Percentiles rank a stretch among this genome's conserved stretches.
Conservation (phyloP, 1,140 invertebrate genomes). For the Lordiphosa stackelbergi region DNA sequence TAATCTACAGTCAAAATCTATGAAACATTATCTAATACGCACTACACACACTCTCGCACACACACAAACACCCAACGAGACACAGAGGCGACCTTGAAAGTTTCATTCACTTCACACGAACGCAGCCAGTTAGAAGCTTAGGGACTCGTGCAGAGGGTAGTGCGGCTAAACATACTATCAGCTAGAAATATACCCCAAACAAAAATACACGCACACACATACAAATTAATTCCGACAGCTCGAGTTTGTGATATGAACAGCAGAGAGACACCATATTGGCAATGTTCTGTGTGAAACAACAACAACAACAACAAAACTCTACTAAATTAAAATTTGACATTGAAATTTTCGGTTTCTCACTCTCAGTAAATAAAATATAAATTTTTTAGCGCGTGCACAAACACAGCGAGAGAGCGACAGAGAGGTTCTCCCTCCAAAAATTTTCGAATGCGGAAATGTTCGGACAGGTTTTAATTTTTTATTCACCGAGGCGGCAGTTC, state of each 20-base stretch:
- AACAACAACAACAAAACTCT: constrained; percentile 22
- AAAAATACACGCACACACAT: constrained; percentile 30
- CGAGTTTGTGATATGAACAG: constrained; percentile 19
- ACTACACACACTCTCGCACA: constrained; percentile 35
- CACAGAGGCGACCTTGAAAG: constrained; percentile 61
- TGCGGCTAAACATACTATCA: constrained; percentile 44
- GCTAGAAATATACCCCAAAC: constrained; percentile 63
- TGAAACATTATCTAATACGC: constrained; percentile 66
- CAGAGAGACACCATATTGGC: constrained; percentile 50
- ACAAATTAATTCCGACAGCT: constrained; percentile 51
- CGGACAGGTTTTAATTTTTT: constrained; percentile 52
- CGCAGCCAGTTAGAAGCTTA: constrained; percentile 1
- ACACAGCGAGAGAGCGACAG: constrained; percentile 8
- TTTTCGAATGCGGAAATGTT: constrained; percentile 65
- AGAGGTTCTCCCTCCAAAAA: constrained; percentile 20
- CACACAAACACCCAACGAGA: constrained; percentile 3
- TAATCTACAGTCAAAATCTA: constrained; percentile 48
- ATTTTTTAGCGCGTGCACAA: constrained; percentile 54
- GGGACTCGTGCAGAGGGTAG: neutral
- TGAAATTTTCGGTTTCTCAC: constrained; percentile 54
- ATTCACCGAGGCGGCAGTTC: constrained; percentile 41
- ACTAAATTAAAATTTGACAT: constrained; percentile 75
- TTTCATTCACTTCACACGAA: constrained; percentile 71
- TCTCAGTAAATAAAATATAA: constrained; percentile 39
- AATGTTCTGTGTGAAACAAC: constrained; percentile 51